These are phyloP conservation scores for Microcaecilia unicolor DNA, from an alignment of 2,797 vertebrate genomes.

Conservation along the genomic window DNA sequence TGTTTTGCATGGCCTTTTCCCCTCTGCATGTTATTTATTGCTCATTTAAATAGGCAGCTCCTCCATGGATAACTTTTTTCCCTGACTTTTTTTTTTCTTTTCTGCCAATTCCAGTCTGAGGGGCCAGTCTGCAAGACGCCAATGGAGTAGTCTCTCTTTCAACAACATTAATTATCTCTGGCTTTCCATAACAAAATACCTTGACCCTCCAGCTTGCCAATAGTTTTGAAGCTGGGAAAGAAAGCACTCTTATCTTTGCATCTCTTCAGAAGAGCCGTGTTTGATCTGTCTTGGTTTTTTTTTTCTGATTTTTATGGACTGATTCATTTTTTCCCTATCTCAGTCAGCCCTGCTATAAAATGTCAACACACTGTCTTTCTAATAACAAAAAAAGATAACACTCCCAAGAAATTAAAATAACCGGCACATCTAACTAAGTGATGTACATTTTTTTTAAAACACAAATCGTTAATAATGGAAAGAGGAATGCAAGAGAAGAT, in stretches of 20 bases:
- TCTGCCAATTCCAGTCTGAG: slow-evolving; percentile 58
- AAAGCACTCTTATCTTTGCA: slow-evolving; percentile 57
- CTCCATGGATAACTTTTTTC: slow-evolving; percentile 26
- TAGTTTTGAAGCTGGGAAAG: slow-evolving; percentile 45
- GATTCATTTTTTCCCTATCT: slow-evolving; percentile 52
- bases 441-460: slow-evolving; percentile 16
- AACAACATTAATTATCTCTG: slow-evolving; percentile 72
- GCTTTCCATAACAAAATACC: slow-evolving; percentile 61
- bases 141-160: slow-evolving; percentile 58
- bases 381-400: slow-evolving; percentile 45
- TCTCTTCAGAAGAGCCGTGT: slow-evolving; percentile 42
- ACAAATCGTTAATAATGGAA: not conserved
- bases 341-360: slow-evolving; percentile 41
- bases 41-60: slow-evolving; percentile 41
- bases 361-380: slow-evolving; percentile 48
- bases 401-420: no score
- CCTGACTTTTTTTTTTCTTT: slow-evolving; percentile 41
- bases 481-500: slow-evolving; percentile 39
- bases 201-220: slow-evolving; percentile 61
- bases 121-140: slow-evolving; percentile 65
- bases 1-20: slow-evolving; percentile 22
- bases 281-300: slow-evolving; percentile 49
- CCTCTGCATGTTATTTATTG: slow-evolving; percentile 48
- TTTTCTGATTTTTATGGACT: slow-evolving; percentile 49
- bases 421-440: slow-evolving; percentile 31